These are phyloP conservation scores for Sylvilagus floridanus DNA, from an alignment of 2,797 vertebrate genomes.

Conservation along the genomic window DNA sequence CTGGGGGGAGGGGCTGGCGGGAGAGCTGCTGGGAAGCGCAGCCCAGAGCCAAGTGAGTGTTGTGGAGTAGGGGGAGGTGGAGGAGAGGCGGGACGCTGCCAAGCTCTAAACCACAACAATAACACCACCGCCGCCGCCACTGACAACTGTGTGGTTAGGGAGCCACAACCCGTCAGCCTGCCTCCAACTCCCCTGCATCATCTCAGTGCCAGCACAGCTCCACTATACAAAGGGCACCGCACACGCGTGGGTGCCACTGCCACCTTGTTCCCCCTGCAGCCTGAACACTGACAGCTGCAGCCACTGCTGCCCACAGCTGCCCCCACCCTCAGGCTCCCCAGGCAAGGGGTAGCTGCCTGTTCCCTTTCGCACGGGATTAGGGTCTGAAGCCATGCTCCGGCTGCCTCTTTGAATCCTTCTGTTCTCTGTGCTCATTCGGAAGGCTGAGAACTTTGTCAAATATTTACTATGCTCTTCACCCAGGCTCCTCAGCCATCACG, in stretches of 20 bases:
- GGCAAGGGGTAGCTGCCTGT: not conserved
- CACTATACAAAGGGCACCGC: not conserved
- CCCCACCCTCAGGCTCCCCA: not conserved
- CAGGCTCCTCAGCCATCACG: not conserved
- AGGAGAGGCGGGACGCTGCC: conserved; percentile 17
- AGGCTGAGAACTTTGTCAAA: not conserved
- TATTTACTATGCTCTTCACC: not conserved
- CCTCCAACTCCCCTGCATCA: not conserved
- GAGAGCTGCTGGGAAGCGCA: not conserved
- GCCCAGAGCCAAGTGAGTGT: not conserved
- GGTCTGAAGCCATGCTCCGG: fast-evolving
- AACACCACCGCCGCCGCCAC: not conserved
- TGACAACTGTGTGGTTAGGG: not conserved
- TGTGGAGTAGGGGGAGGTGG: not conserved
- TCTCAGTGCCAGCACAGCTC: not conserved
- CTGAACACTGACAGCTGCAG: not conserved
- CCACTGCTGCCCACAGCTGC: not conserved
- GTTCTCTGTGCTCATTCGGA: not conserved
- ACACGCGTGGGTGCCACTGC: not conserved
- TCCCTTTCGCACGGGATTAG: not conserved
- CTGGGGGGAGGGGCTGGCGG: not conserved
- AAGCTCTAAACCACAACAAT: not conserved
- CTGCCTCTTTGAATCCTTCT: not conserved
- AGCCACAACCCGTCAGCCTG: conserved; percentile 13
- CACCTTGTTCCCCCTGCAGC: not conserved